Base-by-base conservation (phyloP, 2,797 vertebrate genomes). In the Antennarius maculatus region DNA sequence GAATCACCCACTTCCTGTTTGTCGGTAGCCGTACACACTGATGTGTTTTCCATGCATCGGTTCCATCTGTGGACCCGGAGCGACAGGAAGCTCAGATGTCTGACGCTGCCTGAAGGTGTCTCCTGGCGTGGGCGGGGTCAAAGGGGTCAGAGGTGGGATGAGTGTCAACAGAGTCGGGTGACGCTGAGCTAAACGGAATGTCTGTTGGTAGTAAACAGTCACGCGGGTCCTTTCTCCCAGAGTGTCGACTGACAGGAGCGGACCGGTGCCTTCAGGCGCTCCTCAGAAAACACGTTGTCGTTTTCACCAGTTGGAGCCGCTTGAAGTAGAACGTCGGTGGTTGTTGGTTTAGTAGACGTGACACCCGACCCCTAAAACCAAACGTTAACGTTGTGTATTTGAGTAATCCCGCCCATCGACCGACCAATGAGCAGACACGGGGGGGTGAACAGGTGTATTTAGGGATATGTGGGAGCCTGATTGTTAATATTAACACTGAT, bases 171-270 rank as follows among this genome's bases (percentile, higher is more conserved):
- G 45, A 54, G 42, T 17, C 8, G 4, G 42, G 49, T 52, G 8
- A 7, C 29, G 15, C 15, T 14, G 0, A 50, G 51, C 10, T n/a
- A 29, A 14, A 18, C 29, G 70, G 43, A 46, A 61, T 27, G 4
- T 47, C 41, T 28, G 52, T 70, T 69, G 57, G 57, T 12, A 11
- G 64, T 64, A 77, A 80, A 77, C 64, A 16, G 1, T 3, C 6
- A 2, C 39, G 12, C 2, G 11, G 3, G 39, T 7, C 31, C 48
- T 7, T 2, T 27, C 17, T 52, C 29, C 23, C 48, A 39, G 23
- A 18, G 42, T 10, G 2, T 27, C 9, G 3, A 37, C 45, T 17
- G 6, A 11, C 46, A 39, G 51, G 52, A 56, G 17, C 67, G 45
- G 28, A 56, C 37, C 17, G 43, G 7, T 29, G 31, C 0, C 12